A percentile compares a stretch with the other conserved stretches of the same genome.
Evolutionary conservation across 2,888 invertebrate genomes (phyloP).

Genomic region (Galerucella calmariensis): DNA sequence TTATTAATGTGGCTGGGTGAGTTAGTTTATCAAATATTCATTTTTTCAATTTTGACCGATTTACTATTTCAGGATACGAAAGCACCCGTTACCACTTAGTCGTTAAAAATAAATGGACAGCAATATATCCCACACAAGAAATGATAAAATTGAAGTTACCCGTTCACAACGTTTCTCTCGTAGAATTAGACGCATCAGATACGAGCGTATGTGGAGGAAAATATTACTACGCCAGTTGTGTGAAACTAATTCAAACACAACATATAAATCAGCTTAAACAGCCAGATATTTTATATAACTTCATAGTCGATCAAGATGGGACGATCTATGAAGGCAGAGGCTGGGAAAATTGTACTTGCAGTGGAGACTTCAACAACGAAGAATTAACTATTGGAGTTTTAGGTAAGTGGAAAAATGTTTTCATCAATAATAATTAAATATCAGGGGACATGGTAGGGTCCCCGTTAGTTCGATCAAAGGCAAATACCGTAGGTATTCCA

Average conservation of each 20-base stretch:
- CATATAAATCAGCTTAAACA: slow-evolving; percentile 26
- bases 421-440: neutral
- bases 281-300: slow-evolving; percentile 52
- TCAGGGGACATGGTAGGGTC: neutral
- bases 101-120: slow-evolving; percentile 23
- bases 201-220: slow-evolving; percentile 16
- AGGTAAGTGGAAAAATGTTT: slow-evolving; percentile 29
- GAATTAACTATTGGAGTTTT: slow-evolving; percentile 29
- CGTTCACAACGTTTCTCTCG: slow-evolving; percentile 11
- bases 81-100: slow-evolving; percentile 4
- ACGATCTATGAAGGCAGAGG: slow-evolving; percentile 54
- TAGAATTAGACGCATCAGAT: slow-evolving; percentile 20
- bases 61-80: neutral
- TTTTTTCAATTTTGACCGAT: too few species aligned
- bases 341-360: slow-evolving; percentile 39
- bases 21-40: neutral
- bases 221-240: slow-evolving; percentile 2
- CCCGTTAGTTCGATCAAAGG: neutral
- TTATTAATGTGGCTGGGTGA: slow-evolving; percentile 1
- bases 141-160: slow-evolving; percentile 19
- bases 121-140: neutral
- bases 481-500: too few species aligned
- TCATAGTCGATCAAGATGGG: slow-evolving; percentile 51
- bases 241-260: slow-evolving; percentile 21
- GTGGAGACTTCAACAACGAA: neutral